A percentile compares a stretch with the other conserved stretches of the same genome.
Evolutionary conservation across 2,888 invertebrate genomes (phyloP).

Genomic region (Cephus spinipes): DNA sequence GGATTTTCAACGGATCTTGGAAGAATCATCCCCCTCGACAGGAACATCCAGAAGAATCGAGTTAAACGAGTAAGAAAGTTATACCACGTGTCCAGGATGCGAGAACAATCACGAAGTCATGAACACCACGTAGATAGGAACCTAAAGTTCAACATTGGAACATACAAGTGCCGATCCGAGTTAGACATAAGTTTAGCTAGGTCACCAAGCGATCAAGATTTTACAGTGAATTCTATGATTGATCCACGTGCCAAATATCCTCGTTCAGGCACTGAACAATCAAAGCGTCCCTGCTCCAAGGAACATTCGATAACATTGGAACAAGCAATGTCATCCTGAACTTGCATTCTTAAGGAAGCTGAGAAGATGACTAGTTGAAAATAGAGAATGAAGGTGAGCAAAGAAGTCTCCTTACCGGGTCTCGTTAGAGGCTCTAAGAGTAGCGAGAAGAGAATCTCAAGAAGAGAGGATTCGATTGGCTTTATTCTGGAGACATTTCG

Average conservation of each 20-base stretch:
- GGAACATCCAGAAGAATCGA: neutral
- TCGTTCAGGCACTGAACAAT: neutral
- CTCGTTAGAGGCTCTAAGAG: neutral
- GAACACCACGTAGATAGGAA: neutral
- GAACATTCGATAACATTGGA: neutral
- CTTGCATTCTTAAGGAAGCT: neutral
- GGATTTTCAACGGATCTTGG: neutral
- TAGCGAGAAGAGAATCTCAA: neutral
- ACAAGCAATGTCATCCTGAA: neutral
- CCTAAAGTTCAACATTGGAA: neutral
- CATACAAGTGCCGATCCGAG: neutral
- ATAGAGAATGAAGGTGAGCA: neutral
- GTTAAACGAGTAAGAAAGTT: neutral
- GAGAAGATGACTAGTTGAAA: neutral
- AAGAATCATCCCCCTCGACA: neutral
- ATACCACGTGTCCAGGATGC: neutral
- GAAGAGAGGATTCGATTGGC: neutral
- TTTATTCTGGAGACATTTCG: neutral
- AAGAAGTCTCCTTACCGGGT: neutral
- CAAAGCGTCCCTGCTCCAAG: neutral
- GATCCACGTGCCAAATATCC: neutral
- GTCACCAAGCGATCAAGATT: neutral
- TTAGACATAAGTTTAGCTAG: neutral
- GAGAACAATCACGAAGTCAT: neutral
- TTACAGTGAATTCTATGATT: neutral